Evolutionary conservation across 2,888 invertebrate species (phyloP), one percentile per base, ranked within the genome.

Genomic region (Morpho deidamia): DNA sequence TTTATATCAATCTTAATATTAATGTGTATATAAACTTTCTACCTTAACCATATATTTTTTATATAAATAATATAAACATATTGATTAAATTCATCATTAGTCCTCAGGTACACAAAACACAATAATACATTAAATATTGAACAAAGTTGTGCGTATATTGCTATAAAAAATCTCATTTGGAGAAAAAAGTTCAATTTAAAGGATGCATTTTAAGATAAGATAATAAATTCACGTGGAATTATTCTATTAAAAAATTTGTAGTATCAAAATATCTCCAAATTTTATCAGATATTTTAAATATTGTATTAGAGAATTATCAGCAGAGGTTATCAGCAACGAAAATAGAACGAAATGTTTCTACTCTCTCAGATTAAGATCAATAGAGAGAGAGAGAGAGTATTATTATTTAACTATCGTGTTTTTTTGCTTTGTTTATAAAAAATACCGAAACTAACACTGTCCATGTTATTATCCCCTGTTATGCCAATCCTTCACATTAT

Each of bases 61-160:
- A 44, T 53, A 53, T 46, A 53, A 49, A 58, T 58, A 58, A 35
- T 47, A 55, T 45, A 48, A 50, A 44, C 44, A 56, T 51, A 44
- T 47, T 33, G 12, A 14, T n/a, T 44, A 52, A 33, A 45, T 56
- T 37, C 51, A 51, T 48, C 11, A 8, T 43, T 33, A 53, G 42
- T 53, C 48, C 47, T 59, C 59, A 59, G 59, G 59, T 59, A 59
- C 59, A 44, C 53, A 44, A 59, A 53, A 53, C 45, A 48, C 44
- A 45, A 47, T 47, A 53, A 50, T 55, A 55, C 43, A 53, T 46
- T 41, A 23, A 40, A 49, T 8, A 47, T 38, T 42, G 9, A 53
- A 44, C 23, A 23, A 23, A 23, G 23, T 23, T 23, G 23, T 23
- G 23, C 5, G 23, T 23, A 23, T 23, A 23, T 23, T 23, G 23